phyloP scores from a whole-genome alignment of 64 coral and sea anemone species.

The Actinia equina region DNA sequence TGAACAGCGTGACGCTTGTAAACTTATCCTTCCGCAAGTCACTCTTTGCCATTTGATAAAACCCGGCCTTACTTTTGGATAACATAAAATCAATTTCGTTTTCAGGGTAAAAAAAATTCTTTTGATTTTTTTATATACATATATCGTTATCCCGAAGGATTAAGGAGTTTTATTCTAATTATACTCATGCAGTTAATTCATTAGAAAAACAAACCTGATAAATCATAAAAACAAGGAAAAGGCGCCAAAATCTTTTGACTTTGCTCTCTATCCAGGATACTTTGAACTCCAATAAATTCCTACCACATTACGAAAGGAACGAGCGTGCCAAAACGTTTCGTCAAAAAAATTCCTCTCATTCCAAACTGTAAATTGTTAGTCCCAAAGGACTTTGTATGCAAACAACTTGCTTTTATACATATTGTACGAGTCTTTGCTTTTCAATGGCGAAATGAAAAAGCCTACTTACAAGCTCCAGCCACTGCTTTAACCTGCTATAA shows the following conservation, averaged over 20 bases:
- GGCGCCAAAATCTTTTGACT: background rate
- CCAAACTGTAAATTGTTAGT: slow-evolving; percentile 35
- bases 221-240: background rate
- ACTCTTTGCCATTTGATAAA: background rate
- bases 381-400: slow-evolving; percentile 28
- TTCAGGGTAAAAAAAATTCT: background rate
- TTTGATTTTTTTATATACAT: background rate
- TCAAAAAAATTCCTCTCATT: slow-evolving; percentile 44
- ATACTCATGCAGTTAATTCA: slow-evolving; percentile 3
- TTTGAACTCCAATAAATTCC: background rate
- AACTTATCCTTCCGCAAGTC: slow-evolving; percentile 15
- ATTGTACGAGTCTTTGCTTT: slow-evolving; percentile 2
- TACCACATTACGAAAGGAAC: background rate
- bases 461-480: background rate
- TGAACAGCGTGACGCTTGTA: slow-evolving; percentile 8
- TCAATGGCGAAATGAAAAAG: background rate
- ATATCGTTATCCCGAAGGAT: background rate
- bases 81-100: background rate
- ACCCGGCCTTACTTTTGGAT: background rate
- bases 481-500: background rate
- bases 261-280: background rate
- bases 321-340: background rate
- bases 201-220: slow-evolving; percentile 11
- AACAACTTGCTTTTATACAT: slow-evolving; percentile 9
- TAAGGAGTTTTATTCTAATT: slow-evolving; percentile 4